Evolutionary conservation across 2,797 vertebrate species (phyloP), one percentile per base, ranked within the genome.

Genomic region (Poeciliopsis paucimaculata): DNA sequence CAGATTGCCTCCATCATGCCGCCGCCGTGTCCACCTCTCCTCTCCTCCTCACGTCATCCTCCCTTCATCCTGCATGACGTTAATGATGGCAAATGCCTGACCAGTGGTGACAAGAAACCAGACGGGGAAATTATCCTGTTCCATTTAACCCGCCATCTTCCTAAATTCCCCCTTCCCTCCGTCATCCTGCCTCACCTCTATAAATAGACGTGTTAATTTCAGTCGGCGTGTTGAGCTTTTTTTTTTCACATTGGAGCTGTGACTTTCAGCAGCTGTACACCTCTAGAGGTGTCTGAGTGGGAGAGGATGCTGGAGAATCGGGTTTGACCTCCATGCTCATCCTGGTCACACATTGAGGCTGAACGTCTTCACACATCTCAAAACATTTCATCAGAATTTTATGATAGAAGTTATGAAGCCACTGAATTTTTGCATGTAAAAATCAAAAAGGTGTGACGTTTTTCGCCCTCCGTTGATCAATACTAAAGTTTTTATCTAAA

Each of bases 151-250:
- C 79, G 76, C 43, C 72, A 18, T 87, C 49, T 84, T 79, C 82
- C 77, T 83, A 78, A 39, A 13, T n/a, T 26, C 39, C 74, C 20
- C 45, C 41, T 34, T 75, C 31, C 57, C 41, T 77, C 47, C 82
- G 60, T 76, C 78, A 70, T 80, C 80, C 75, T 73, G 83, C 82
- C 77, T 84, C 87, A 87, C 82, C 81, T 93, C 93, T 94, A 95
- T 94, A 94, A 95, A 95, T 95, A 95, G 90, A 64, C 72, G 88
- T 91, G 94, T 94, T 95, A 95, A 95, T 95, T 95, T 95, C 93
- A 96, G 93, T 90, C 93, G 16, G 92, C 86, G 93, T 88, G 92
- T 83, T 88, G 86, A 93, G 89, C 87, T 82, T 91, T 89, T 91
- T 55, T n/a, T 81, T 83, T 78, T 55, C 39, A 41, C 39, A 41